Evolutionary conservation across 2,113 vertebrate genomes (phyloP).

Genomic region (Nibea albiflora): DNA sequence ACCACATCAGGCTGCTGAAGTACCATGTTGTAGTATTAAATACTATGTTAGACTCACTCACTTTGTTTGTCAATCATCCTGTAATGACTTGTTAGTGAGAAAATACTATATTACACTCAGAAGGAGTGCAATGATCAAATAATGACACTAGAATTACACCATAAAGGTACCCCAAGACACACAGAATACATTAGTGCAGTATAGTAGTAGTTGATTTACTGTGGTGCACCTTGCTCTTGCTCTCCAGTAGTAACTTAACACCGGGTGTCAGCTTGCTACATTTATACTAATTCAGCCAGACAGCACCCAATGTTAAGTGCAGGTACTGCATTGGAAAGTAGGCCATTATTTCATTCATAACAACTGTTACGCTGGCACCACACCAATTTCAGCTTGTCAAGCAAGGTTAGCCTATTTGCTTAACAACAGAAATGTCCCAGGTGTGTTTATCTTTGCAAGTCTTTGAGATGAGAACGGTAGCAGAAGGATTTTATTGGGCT

Average conservation of each 20-base stretch:
- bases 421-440: neutral
- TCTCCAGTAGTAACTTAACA: neutral
- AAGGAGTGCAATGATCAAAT: no score
- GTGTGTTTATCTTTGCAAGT: neutral
- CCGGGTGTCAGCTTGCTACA: neutral
- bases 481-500: neutral
- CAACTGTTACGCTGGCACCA: neutral
- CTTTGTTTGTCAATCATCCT: no score
- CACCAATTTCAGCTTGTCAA: slow-evolving; percentile 5
- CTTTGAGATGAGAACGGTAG: slow-evolving; percentile 9
- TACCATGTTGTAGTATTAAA: neutral
- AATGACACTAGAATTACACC: no score
- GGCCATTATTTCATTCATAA: slow-evolving; percentile 12
- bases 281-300: neutral
- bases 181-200: no score
- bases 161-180: no score
- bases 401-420: slow-evolving; percentile 2
- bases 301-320: neutral
- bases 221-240: no score
- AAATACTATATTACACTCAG: no score
- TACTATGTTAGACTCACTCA: neutral
- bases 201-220: no score
- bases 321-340: neutral
- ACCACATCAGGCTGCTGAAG: neutral
- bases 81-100: no score